These are phyloP conservation scores for Ypsolopha scabrella DNA, from an alignment of 2,888 invertebrate species.

Conservation along the genomic window DNA sequence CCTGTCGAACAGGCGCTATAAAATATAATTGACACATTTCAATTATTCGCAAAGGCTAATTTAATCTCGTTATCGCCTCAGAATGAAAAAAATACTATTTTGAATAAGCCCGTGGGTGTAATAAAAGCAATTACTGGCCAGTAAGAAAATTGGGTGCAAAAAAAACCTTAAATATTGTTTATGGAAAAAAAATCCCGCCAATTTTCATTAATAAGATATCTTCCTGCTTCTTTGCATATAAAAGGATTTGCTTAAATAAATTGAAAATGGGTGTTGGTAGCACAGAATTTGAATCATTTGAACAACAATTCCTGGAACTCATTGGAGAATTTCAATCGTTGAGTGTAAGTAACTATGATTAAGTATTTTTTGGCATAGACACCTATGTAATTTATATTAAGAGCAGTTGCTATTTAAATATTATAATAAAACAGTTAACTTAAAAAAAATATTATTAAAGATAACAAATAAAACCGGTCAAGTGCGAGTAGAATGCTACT, in stretches of 20 bases:
- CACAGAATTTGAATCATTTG: constrained; percentile 44
- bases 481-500: no score
- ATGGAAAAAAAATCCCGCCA: not conserved
- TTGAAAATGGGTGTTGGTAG: constrained; percentile 16
- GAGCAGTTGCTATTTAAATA: no score
- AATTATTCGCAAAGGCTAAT: constrained; percentile 33
- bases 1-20: constrained; percentile 17
- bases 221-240: constrained; percentile 3
- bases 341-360: constrained; percentile 26
- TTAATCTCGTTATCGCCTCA: constrained; percentile 24
- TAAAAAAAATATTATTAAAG: no score
- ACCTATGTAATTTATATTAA: no score
- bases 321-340: constrained; percentile 43
- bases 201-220: not conserved
- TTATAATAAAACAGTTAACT: no score
- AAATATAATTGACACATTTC: constrained; percentile 59
- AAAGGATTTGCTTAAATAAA: not conserved
- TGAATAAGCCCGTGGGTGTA: no score
- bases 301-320: constrained; percentile 45
- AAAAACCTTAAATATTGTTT: no score
- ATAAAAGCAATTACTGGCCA: no score
- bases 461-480: no score
- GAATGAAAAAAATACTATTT: not conserved
- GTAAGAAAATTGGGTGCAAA: no score
- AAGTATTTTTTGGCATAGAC: no score